Evolutionary conservation across 1,140 invertebrate genomes (phyloP), one percentile per base, ranked within the genome.

Genomic region (Caerostris darwini): DNA sequence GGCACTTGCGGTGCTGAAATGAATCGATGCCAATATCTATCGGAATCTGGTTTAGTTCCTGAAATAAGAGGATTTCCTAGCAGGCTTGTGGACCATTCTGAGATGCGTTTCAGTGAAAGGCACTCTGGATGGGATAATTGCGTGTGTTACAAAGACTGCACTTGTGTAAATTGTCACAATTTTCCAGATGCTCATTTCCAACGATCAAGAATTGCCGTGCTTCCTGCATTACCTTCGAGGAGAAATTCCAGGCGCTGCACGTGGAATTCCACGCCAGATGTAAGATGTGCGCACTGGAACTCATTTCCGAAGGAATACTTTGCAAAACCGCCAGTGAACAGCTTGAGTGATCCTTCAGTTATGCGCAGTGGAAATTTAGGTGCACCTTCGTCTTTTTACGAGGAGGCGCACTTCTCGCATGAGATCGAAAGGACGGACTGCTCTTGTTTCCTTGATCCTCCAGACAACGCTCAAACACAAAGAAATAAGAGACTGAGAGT

Each of bases 241-340:
- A 34, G 10, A 53, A 50, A 34, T 53, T 12, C 10, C 34, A 53
- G 34, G 34, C 34, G 14, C 7, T 77, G 34, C 10, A 77, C 53
- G 71, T 77, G 71, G 71, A 77, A 77, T 50, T 77, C 71, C 5
- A 77, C 71, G 3, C 71, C 71, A 5, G 71, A 77, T 77, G 34
- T 77, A 3, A 77, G 71, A 53, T 53, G 53, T 19, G 71, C 8
- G 53, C 53, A 12, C 53, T 77, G 34, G 10, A 50, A 50, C 14
- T 77, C 71, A 5, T 34, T 12, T 5, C 34, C 34, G 19, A 3
- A 34, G 5, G 69, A 77, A 5, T 10, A 53, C 50, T 12, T 2
- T 14, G 71, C 10, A 12, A 50, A 5, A 4, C 8, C 8, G 50
- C 19, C 10, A 34, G 3, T 77, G 5, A 77, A 34, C 50, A 77